These are phyloP conservation scores for Tretioscincus oriximinensis DNA, from an alignment of 2,113 vertebrate species.

Conservation along the genomic window DNA sequence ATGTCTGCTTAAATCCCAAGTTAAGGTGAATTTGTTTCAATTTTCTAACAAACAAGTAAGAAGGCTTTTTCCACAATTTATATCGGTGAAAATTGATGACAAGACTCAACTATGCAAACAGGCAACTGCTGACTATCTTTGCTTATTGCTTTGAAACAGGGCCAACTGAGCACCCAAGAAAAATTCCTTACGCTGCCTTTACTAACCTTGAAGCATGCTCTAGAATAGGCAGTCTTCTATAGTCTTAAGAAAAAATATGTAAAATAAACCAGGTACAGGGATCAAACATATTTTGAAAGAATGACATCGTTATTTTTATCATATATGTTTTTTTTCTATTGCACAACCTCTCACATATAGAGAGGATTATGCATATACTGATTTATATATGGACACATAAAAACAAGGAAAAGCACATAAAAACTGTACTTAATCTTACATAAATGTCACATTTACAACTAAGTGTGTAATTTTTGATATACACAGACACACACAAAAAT, in stretches of 20 bases:
- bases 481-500: constrained; percentile 52
- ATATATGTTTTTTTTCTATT: background rate
- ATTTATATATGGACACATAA: background rate
- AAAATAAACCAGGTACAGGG: background rate
- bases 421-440: constrained; percentile 7
- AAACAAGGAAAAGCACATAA: background rate
- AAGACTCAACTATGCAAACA: background rate
- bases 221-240: background rate
- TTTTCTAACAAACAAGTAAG: too few relatives aligned
- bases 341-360: background rate
- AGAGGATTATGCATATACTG: background rate
- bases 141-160: background rate
- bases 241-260: constrained; percentile 13
- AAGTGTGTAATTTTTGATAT: constrained; percentile 1
- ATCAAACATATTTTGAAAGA: constrained; percentile 30
- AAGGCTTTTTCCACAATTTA: background rate
- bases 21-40: too few relatives aligned
- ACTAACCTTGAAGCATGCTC: background rate
- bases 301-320: constrained; percentile 34
- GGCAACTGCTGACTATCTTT: background rate
- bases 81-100: background rate
- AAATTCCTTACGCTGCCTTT: background rate
- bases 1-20: too few relatives aligned
- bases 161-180: background rate
- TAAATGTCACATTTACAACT: constrained; percentile 12